Conservation (phyloP, 2,797 vertebrate genomes). For the Takifugu rubripes region DNA sequence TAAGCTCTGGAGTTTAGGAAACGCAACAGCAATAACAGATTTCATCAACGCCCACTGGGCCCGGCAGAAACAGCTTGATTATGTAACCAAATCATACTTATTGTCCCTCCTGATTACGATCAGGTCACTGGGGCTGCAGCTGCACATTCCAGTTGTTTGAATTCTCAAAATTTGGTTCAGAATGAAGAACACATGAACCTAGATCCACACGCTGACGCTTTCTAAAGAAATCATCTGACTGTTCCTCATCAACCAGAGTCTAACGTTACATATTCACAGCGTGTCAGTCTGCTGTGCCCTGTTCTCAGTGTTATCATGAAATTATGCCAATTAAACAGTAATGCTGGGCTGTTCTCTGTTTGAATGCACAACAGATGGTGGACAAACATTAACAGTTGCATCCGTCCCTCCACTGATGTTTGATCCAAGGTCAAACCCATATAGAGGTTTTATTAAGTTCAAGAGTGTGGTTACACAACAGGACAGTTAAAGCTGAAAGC, state of each 20-base stretch:
- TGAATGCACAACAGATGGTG: slow-evolving; percentile 29
- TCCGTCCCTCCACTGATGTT: background rate
- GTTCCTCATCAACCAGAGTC: background rate
- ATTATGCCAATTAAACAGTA: slow-evolving; percentile 24
- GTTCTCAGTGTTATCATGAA: slow-evolving; percentile 24
- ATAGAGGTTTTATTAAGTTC: slow-evolving; percentile 6
- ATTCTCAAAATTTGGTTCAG: background rate
- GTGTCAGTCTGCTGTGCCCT: background rate
- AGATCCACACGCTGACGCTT: too few relatives aligned
- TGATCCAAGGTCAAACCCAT: slow-evolving; percentile 32
- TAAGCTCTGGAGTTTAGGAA: too few relatives aligned
- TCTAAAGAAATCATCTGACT: slow-evolving; percentile 9
- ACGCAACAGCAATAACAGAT: too few relatives aligned
- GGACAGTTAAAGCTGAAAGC: background rate
- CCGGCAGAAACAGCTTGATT: background rate
- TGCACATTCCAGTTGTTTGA: background rate
- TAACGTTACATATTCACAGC: background rate
- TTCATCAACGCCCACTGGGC: too few relatives aligned
- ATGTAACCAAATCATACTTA: background rate
- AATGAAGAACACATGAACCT: background rate
- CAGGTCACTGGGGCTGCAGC: background rate
- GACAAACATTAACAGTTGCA: slow-evolving; percentile 51
- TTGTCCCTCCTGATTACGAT: background rate
- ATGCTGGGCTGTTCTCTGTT: slow-evolving; percentile 1
- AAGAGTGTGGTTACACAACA: background rate